Evolutionary conservation across 2,888 invertebrate genomes (phyloP).

Genomic region (Leptopterna dolabrata): DNA sequence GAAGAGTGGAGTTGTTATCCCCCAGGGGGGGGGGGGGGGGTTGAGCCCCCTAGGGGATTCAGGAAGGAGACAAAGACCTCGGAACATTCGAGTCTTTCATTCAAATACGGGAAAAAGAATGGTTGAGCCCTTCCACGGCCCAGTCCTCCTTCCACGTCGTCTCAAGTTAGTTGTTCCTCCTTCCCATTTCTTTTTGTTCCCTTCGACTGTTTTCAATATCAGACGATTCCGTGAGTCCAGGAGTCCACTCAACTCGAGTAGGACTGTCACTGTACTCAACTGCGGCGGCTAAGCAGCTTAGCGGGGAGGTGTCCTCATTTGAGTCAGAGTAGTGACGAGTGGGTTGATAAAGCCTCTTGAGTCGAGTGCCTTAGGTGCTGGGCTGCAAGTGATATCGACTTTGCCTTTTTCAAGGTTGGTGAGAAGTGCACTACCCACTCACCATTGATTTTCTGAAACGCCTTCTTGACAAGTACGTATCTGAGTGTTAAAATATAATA

Average conservation of each 20-base stretch:
- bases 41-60: not conserved
- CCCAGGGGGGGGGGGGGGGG: not conserved
- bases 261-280: not conserved
- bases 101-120: constrained; percentile 1
- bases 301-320: not conserved
- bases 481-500: no score
- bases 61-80: constrained; percentile 14
- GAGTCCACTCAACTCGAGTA: not conserved
- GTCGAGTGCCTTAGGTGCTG: no score
- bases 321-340: not conserved
- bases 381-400: no score
- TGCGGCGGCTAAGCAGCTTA: not conserved
- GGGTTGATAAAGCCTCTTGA: no score
- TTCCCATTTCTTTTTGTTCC: not conserved
- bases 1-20: no score
- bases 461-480: no score
- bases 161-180: no score
- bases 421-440: no score
- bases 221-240: not conserved
- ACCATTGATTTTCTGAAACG: no score
- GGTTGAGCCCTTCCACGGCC: not conserved
- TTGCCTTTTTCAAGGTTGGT: no score
- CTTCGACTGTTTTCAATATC: not conserved
- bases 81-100: constrained; percentile 12
- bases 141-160: no score